Conservation (phyloP, 2,888 invertebrate genomes). For the Ernsta delagoae region DNA sequence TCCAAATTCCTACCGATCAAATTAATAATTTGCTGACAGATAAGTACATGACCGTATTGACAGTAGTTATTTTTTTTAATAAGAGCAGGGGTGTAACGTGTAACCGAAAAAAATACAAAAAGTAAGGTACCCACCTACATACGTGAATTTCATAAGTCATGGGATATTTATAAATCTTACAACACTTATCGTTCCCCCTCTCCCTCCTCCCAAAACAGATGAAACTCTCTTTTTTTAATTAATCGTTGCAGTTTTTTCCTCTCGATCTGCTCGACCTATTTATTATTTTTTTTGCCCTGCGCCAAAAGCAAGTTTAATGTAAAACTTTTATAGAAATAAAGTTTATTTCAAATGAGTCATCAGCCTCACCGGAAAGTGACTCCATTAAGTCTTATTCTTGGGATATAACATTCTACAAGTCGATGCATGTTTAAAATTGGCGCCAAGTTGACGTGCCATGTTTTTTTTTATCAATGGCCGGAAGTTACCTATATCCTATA, state of each 20-base stretch:
- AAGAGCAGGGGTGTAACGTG: too few relatives aligned
- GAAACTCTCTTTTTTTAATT: too few relatives aligned
- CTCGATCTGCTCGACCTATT: too few relatives aligned
- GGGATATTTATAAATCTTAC: too few relatives aligned
- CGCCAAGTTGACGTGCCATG: not conserved
- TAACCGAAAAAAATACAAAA: too few relatives aligned
- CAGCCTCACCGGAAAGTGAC: not conserved
- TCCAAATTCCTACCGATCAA: conserved; percentile 4
- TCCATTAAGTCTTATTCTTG: not conserved
- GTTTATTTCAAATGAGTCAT: not conserved
- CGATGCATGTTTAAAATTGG: conserved; percentile 6
- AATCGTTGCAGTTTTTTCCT: too few relatives aligned
- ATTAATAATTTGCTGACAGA: not conserved
- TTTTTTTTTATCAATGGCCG: not conserved
- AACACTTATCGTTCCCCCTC: too few relatives aligned
- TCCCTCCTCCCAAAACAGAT: too few relatives aligned
- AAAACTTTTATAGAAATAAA: not conserved
- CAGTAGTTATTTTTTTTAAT: not conserved
- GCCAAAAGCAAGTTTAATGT: too few relatives aligned
- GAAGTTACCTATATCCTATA: not conserved
- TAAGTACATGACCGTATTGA: not conserved
- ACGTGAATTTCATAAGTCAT: too few relatives aligned
- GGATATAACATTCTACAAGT: conserved; percentile 1
- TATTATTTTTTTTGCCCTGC: too few relatives aligned
- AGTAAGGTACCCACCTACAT: too few relatives aligned